Conservation (phyloP, 1,140 invertebrate genomes). For the Saccostrea glomerata region DNA sequence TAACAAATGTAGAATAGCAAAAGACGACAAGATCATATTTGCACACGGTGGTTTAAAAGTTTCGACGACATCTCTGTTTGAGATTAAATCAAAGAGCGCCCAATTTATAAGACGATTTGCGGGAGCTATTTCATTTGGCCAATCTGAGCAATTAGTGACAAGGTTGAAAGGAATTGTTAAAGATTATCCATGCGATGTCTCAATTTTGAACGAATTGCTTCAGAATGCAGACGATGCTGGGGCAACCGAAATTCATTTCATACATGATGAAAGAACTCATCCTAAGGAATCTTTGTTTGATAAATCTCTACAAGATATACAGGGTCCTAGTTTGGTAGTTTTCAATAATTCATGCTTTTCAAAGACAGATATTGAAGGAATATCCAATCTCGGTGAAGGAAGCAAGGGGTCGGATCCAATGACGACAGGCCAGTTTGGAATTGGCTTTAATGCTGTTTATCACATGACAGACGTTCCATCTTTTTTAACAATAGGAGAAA, state of each 20-base stretch:
- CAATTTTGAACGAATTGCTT: constrained; percentile 73
- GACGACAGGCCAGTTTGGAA: constrained; percentile 74
- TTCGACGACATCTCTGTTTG: constrained; percentile 58
- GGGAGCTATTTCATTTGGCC: constrained; percentile 66
- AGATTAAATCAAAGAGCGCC: constrained; percentile 64
- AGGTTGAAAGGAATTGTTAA: constrained; percentile 70
- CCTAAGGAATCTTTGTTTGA: constrained; percentile 60
- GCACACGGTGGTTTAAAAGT: constrained; percentile 59
- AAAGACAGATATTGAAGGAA: constrained; percentile 71
- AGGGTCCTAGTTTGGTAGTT: constrained; percentile 75
- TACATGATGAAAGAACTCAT: constrained; percentile 68
- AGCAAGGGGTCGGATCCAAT: constrained; percentile 68
- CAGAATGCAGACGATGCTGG: constrained; percentile 80
- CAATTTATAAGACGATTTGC: constrained; percentile 45
- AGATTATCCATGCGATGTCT: constrained; percentile 71
- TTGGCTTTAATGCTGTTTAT: constrained; percentile 78
- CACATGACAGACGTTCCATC: constrained; percentile 76
- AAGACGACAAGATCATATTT: constrained; percentile 57
- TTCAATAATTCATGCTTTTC: constrained; percentile 75
- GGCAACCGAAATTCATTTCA: constrained; percentile 75
- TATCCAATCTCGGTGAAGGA: constrained; percentile 72
- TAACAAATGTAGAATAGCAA: constrained; percentile 49
- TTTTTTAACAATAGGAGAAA: constrained; percentile 68
- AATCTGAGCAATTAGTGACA: constrained; percentile 71
- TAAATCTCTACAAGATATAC: constrained; percentile 62